phyloP scores from a whole-genome alignment of 1,140 invertebrate species.

The Chrysopa pallens region DNA sequence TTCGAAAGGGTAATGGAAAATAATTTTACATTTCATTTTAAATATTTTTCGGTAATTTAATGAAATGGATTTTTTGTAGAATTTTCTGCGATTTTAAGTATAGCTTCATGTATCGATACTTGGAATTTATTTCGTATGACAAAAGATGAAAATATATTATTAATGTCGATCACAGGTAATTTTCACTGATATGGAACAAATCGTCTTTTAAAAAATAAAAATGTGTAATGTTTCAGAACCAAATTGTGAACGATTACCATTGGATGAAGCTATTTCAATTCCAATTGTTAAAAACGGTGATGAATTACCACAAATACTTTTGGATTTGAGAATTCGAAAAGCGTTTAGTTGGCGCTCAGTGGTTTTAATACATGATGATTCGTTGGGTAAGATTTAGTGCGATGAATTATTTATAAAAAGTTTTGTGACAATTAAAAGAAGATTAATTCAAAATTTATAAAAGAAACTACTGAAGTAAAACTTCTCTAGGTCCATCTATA shows the following conservation, averaged over 20 bases:
- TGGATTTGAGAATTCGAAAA: slow-evolving; percentile 43
- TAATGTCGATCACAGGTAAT: slow-evolving; percentile 44
- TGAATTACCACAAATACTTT: slow-evolving; percentile 53
- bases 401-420: no score
- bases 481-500: no score
- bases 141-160: slow-evolving; percentile 37
- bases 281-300: slow-evolving; percentile 40
- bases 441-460: no score
- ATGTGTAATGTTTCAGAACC: slow-evolving; percentile 22
- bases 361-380: slow-evolving; percentile 48
- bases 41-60: background rate
- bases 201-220: background rate
- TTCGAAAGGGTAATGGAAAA: slow-evolving; percentile 36
- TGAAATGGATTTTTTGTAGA: slow-evolving; percentile 26
- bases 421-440: no score
- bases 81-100: slow-evolving; percentile 45
- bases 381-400: slow-evolving; percentile 44
- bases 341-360: slow-evolving; percentile 48
- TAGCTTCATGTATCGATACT: slow-evolving; percentile 46
- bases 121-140: slow-evolving; percentile 42
- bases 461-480: no score
- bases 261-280: slow-evolving; percentile 42
- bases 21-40: background rate
- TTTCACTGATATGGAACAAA: no score
- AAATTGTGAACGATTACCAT: slow-evolving; percentile 52